These are phyloP conservation scores for Tretioscincus oriximinensis DNA, from an alignment of 2,113 vertebrate species.

Conservation along the genomic window DNA sequence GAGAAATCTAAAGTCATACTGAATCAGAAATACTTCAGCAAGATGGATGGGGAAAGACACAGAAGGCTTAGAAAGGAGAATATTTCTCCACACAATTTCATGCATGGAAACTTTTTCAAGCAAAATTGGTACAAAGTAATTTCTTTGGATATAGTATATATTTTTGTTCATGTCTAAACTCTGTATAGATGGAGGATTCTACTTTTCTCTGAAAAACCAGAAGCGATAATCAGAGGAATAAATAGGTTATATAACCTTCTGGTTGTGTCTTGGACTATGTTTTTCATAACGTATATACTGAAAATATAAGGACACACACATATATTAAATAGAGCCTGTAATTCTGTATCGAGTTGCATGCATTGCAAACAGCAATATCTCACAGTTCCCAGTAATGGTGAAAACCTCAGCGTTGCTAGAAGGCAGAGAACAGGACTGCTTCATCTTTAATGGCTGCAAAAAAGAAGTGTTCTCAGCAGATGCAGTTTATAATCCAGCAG, in stretches of 20 bases:
- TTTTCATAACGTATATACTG: not conserved
- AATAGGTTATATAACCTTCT: too few relatives aligned
- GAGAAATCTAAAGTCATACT: not conserved
- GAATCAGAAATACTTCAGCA: constrained; percentile 35
- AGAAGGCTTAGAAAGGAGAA: constrained; percentile 15
- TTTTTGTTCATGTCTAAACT: not conserved
- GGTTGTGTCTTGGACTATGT: too few relatives aligned
- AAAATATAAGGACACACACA: not conserved
- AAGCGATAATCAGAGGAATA: too few relatives aligned
- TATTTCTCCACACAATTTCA: constrained; percentile 37
- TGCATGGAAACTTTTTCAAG: constrained; percentile 45
- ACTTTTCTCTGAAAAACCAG: not conserved
- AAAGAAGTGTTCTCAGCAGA: too few relatives aligned
- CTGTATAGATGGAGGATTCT: not conserved
- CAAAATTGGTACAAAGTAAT: constrained; percentile 29
- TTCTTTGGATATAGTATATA: not conserved
- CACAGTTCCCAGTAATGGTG: too few relatives aligned
- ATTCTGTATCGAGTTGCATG: not conserved
- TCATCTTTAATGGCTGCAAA: too few relatives aligned
- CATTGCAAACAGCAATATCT: too few relatives aligned
- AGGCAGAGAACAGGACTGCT: too few relatives aligned
- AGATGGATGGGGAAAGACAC: not conserved
- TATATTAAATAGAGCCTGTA: not conserved
- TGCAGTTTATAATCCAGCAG: too few relatives aligned
- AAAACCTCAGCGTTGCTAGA: too few relatives aligned